Evolutionary conservation across 1,140 invertebrate species (phyloP).

Genomic region (Platorchestia sp.): DNA sequence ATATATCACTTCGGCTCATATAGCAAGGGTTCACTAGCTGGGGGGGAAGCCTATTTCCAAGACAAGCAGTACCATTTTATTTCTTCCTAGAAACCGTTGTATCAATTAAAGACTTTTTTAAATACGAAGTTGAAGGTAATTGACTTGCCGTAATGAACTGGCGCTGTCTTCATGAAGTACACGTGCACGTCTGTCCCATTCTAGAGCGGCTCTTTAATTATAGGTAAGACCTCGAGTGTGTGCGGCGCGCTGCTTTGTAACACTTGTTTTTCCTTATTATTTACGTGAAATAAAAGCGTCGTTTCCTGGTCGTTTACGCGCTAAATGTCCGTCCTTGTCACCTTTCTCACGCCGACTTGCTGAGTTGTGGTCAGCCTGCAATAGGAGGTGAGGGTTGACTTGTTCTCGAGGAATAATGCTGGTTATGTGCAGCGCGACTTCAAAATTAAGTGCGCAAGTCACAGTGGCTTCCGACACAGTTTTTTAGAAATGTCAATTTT

Average conservation of each 20-base stretch:
- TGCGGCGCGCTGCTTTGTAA: neutral
- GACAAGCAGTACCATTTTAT: neutral
- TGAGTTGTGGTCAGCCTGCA: neutral
- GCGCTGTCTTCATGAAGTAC: neutral
- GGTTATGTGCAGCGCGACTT: neutral
- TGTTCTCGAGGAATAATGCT: neutral
- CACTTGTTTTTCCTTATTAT: neutral
- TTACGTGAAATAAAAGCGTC: constrained; percentile 13
- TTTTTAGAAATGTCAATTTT: neutral
- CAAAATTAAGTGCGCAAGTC: neutral
- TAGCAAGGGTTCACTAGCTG: neutral
- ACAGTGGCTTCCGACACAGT: neutral
- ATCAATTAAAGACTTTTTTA: neutral
- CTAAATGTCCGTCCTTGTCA: constrained; percentile 29
- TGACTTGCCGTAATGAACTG: neutral
- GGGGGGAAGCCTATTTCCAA: neutral
- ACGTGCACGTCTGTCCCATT: neutral
- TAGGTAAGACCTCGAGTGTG: neutral
- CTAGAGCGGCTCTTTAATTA: neutral
- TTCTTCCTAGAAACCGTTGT: neutral
- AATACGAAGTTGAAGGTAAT: neutral
- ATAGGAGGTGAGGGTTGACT: neutral
- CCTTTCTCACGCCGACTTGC: constrained; percentile 3
- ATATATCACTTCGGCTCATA: neutral
- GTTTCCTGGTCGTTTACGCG: constrained; percentile 24